Evolutionary conservation across 2,113 vertebrate species (phyloP).

Genomic region (Lampris incognitus): DNA sequence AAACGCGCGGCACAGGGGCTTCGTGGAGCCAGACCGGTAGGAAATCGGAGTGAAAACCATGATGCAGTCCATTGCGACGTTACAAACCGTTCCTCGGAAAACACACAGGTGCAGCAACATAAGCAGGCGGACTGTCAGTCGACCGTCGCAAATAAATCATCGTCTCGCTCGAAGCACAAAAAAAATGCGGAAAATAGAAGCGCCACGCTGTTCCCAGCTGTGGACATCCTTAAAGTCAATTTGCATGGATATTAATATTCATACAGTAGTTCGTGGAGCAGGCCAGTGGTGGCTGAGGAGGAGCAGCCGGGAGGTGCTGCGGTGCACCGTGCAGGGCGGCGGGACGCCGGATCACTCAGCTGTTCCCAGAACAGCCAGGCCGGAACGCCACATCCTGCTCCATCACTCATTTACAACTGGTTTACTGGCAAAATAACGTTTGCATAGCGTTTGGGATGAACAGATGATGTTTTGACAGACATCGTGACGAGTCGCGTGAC

Average conservation of each 20-base stretch:
- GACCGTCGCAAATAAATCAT: conserved; percentile 48
- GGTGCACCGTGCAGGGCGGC: conserved; percentile 52
- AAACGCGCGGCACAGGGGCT: conserved; percentile 62
- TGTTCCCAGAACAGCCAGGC: conserved; percentile 9
- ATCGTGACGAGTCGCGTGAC: no score
- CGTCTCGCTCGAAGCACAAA: conserved; percentile 41
- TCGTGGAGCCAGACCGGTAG: conserved; percentile 51
- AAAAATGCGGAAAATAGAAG: conserved; percentile 62
- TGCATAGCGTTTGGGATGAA: no score
- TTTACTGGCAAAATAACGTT: no score
- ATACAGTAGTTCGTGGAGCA: conserved; percentile 66
- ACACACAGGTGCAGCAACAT: conserved; percentile 42
- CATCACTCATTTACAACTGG: no score
- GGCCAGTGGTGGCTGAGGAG: conserved; percentile 52
- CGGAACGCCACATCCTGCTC: background rate
- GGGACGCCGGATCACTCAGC: conserved; percentile 41
- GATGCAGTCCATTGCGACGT: conserved; percentile 79
- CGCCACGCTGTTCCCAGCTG: conserved; percentile 63
- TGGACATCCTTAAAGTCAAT: conserved; percentile 66
- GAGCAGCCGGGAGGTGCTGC: conserved; percentile 30
- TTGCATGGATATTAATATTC: conserved; percentile 78
- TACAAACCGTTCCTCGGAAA: conserved; percentile 58
- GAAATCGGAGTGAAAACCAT: conserved; percentile 67
- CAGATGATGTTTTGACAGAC: no score
- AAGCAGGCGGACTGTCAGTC: conserved; percentile 6